Percentiles rank a stretch among this genome's conserved stretches.
These are phyloP conservation scores for Ploceus nigricollis DNA, from an alignment of 2,113 vertebrate genomes.

Conservation along the genomic window DNA sequence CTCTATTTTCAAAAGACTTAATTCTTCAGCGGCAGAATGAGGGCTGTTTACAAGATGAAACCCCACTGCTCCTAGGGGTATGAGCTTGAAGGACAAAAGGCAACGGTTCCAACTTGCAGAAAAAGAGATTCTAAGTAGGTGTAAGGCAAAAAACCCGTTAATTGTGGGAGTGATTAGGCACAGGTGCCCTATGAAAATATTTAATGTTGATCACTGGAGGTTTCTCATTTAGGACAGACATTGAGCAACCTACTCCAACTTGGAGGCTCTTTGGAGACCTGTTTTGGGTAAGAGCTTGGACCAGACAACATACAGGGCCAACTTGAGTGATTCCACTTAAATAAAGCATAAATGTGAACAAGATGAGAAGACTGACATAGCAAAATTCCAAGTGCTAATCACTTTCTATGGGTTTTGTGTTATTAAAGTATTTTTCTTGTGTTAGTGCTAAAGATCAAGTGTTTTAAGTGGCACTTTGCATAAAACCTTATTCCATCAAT, in stretches of 20 bases:
- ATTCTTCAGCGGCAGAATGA: neutral
- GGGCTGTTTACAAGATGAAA: neutral
- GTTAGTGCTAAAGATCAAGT: neutral
- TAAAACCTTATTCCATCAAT: neutral
- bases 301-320: neutral
- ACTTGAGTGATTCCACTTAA: neutral
- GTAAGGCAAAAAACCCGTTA: accelerated
- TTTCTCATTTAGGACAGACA: neutral
- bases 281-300: neutral
- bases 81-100: neutral
- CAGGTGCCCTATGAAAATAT: neutral
- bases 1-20: neutral
- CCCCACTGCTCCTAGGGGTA: accelerated
- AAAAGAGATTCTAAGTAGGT: neutral
- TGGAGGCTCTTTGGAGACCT: neutral
- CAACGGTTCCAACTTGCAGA: neutral
- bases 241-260: neutral
- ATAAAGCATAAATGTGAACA: neutral
- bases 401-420: neutral
- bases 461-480: neutral
- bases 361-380: neutral
- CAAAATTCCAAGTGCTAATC: neutral
- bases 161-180: neutral
- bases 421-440: neutral
- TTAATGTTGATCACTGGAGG: neutral